Base-by-base conservation (phyloP, 1,140 invertebrate species). In the Lepidurus couesii region DNA sequence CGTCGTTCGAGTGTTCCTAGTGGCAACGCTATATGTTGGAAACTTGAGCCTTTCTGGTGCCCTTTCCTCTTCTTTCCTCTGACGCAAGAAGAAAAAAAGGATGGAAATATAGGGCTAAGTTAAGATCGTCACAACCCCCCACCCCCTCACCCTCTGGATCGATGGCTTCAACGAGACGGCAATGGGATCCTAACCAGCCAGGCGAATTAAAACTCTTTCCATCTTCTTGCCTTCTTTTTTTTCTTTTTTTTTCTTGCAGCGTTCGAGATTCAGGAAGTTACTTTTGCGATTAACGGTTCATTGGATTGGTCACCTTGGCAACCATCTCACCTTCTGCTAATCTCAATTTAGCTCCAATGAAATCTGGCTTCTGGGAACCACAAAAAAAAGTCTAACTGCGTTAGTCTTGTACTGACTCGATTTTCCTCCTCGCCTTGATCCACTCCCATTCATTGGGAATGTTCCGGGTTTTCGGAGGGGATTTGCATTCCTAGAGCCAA, bases 81-180 rank as follows among this genome's bases (percentile, higher is more conserved):
- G 2, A 34, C 34, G 4, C 34, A 4, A 2, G 34, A 4, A 34
- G 26, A 34, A 34, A 34, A 34, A 34, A 34, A 34, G 34, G 34
- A 34, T 34, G 4, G 34, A 3, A 34, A 34, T 34, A 34, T 3
- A 34, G 34, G 34, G 34, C 34, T 34, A 34, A 34, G 21, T 13
- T 65, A 13, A 65, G 16, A 65, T 65, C 53, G 53, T 65, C 16
- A 65, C 53, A 13, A 4, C 7, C 53, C 21, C 21, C 13, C 53
- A 13, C 53, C 16, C 53, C 53, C 53, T 47, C 45, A 47, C 1
- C 45, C 45, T 11, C 45, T 47, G 53, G 53, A 65, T 65, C 53
- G 53, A 65, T 65, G 53, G 53, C 53, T 65, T 65, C 53, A 21
- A 65, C 53, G 53, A 65, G 53, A n/a, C 53, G 53, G 53, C 53